phyloP scores from a whole-genome alignment of 2,797 vertebrate species.

The Oreochromis grahami region DNA sequence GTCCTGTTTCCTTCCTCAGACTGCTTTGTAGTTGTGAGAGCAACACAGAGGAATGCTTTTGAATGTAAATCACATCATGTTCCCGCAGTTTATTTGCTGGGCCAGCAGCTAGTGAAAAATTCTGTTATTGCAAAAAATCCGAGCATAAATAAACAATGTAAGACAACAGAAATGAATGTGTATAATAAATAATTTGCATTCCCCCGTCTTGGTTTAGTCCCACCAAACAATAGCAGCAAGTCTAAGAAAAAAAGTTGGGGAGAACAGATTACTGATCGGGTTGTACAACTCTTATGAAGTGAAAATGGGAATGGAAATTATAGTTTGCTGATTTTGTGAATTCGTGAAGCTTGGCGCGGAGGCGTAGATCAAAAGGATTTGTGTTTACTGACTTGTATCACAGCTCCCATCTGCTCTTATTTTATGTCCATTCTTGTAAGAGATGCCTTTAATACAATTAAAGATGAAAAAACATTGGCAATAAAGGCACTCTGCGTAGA shows the following conservation, averaged over 20 bases:
- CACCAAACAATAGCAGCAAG: background rate
- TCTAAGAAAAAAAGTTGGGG: background rate
- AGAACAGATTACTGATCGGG: background rate
- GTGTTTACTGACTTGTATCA: background rate
- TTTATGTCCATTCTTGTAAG: background rate
- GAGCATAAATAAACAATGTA: constrained; percentile 23
- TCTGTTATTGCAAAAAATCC: background rate
- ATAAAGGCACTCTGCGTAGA: background rate
- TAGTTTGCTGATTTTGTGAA: background rate
- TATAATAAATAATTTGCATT: constrained; percentile 20
- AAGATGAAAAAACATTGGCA: background rate
- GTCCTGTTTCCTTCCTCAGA: constrained; percentile 11
- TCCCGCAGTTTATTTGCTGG: constrained; percentile 16
- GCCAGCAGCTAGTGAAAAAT: constrained; percentile 17
- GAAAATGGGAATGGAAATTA: background rate
- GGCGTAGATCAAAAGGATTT: background rate
- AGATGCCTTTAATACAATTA: background rate
- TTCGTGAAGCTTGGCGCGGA: background rate
- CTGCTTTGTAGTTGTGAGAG: constrained; percentile 16
- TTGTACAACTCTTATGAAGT: background rate
- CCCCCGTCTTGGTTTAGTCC: background rate
- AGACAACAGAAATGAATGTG: constrained; percentile 31
- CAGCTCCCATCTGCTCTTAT: constrained; percentile 2
- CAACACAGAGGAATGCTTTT: constrained; percentile 11
- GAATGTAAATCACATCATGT: constrained; percentile 45